Conservation (phyloP, 92 coral and sea anemone genomes). For the Virgularia gustaviana region DNA sequence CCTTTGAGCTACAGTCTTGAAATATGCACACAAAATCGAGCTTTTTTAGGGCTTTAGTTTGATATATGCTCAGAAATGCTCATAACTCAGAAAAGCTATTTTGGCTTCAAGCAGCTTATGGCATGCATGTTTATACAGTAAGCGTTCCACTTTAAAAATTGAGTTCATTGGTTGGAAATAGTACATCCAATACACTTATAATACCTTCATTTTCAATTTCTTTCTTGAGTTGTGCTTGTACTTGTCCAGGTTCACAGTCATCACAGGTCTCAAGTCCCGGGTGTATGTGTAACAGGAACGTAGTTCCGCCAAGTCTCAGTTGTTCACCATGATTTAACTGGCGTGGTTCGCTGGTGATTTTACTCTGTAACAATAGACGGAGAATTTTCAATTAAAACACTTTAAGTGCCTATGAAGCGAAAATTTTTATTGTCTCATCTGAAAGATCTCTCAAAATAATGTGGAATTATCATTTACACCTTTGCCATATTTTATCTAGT, state of each 20-base stretch:
- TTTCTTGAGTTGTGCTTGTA: slow-evolving; percentile 59
- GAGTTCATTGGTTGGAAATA: not conserved
- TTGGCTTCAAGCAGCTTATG: too few species aligned
- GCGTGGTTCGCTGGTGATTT: slow-evolving; percentile 61
- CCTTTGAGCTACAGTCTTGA: too few species aligned
- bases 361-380: slow-evolving; percentile 55
- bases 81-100: too few species aligned
- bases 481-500: too few species aligned
- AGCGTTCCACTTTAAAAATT: not conserved
- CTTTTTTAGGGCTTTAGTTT: too few species aligned
- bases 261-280: slow-evolving; percentile 88
- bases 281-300: slow-evolving; percentile 76
- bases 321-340: slow-evolving; percentile 82
- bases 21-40: too few species aligned
- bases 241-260: slow-evolving; percentile 95
- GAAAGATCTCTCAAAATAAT: too few species aligned
- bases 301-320: slow-evolving; percentile 73
- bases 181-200: not conserved
- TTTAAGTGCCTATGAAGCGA: too few species aligned
- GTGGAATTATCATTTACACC: too few species aligned
- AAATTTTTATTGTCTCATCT: too few species aligned
- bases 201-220: slow-evolving; percentile 27
- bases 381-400: not conserved
- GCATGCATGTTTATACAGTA: too few species aligned
- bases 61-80: too few species aligned